Evolutionary conservation across 2,888 invertebrate genomes (phyloP).

Genomic region (Cheiracanthium punctorium): DNA sequence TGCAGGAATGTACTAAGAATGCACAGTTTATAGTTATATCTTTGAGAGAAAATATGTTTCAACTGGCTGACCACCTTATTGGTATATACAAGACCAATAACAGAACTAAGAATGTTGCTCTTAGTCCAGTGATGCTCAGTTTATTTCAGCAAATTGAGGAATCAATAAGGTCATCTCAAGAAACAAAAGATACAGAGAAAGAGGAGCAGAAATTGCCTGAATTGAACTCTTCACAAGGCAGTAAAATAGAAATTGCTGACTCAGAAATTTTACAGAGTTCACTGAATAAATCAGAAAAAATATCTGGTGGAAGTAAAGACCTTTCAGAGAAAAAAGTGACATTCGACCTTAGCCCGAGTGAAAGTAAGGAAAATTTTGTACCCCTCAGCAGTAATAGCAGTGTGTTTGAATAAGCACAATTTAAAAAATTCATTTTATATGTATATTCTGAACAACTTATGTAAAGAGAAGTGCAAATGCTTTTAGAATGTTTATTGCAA

Average conservation of each 20-base stretch:
- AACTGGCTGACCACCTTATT: conserved; percentile 90
- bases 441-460: too few relatives aligned
- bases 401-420: too few relatives aligned
- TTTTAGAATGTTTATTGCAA: neutral
- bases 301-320: neutral
- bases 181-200: neutral
- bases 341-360: neutral
- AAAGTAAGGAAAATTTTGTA: neutral
- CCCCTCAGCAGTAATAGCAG: too few relatives aligned
- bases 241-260: neutral
- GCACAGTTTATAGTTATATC: conserved; percentile 99
- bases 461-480: neutral
- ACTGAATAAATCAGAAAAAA: neutral
- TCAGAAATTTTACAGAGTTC: neutral
- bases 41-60: conserved; percentile 97
- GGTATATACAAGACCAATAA: conserved; percentile 97
- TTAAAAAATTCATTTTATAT: too few relatives aligned
- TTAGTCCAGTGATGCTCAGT: conserved; percentile 77
- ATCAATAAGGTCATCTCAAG: neutral
- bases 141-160: neutral
- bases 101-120: conserved; percentile 86
- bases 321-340: neutral
- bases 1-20: conserved; percentile 93
- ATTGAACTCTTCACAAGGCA: neutral
- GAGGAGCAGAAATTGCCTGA: neutral